Base-by-base conservation (phyloP, 2,888 invertebrate species). In the Thereva nobilitata region DNA sequence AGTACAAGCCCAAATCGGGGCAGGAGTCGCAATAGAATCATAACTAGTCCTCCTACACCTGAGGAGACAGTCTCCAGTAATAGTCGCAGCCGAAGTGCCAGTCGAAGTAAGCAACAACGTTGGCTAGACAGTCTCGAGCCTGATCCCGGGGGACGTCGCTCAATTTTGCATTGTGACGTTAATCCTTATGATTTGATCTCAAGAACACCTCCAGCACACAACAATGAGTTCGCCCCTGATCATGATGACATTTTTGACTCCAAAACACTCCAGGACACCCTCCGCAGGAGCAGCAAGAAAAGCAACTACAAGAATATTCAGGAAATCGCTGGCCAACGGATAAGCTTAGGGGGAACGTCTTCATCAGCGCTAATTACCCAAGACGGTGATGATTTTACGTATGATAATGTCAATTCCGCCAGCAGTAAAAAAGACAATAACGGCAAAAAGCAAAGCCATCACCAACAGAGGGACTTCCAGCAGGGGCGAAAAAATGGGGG, bases 141-240 rank as follows among this genome's bases (percentile, higher is more conserved):
- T 55, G 75, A 75, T 23, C 74, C 75, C 6, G 71, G 75, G 63
- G 78, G 81, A 9, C 78, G 89, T 52, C 88, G 86, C 71, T 92
- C 92, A 12, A 93, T 93, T 71, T 82, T 93, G 49, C 89, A 91
- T 73, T 93, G 92, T 81, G 87, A 90, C 77, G 90, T 93, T 47
- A 93, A 92, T 79, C 92, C 93, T 3, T 93, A 93, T 77, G 90
- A 91, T 72, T 83, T 93, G 76, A 87, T 92, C 73, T 87, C 90
- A 78, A 82, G 82, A 70, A 83, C 76, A 71, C 61, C 66, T 49
- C 59, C 40, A 9, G 78, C n/a, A 76, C 73, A 76, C 77, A 82
- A 71, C 81, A 84, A 77, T 82, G 84, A 73, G 74, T 84, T 77
- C 71, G 73, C 75, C 69, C 74, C 76, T 70, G 82, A 81, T 47